Percentiles rank a stretch among this genome's conserved stretches.
Evolutionary conservation across 2,888 invertebrate species (phyloP).

Genomic region (Andrena marginata): DNA sequence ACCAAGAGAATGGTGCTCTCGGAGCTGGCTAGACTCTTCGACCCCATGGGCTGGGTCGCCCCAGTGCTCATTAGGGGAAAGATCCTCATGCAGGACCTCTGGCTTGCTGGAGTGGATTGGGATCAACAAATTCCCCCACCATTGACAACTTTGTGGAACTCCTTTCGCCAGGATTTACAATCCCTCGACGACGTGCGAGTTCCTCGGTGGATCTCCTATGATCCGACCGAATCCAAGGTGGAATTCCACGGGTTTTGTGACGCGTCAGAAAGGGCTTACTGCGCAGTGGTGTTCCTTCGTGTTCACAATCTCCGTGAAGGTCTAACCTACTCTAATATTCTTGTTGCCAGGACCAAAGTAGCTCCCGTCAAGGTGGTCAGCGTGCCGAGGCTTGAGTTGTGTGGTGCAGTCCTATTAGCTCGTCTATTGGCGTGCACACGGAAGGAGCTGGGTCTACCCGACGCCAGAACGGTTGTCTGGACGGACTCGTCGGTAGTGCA

Average conservation of each 20-base stretch:
- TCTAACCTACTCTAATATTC: no score
- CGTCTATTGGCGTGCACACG: no score
- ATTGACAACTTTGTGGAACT: neutral
- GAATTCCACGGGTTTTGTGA: constrained; percentile 47
- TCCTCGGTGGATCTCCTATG: neutral
- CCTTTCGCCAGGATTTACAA: neutral
- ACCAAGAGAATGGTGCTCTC: neutral
- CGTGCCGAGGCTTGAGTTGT: no score
- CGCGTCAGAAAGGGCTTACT: constrained; percentile 37
- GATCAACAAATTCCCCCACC: neutral
- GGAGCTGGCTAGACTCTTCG: neutral
- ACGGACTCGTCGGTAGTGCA: no score
- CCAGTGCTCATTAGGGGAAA: neutral
- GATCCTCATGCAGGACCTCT: neutral
- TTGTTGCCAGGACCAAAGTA: no score
- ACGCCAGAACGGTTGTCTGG: no score
- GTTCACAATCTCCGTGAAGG: no score
- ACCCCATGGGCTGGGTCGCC: neutral
- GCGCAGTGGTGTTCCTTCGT: constrained; percentile 32
- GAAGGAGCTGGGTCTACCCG: no score
- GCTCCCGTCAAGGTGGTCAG: no score
- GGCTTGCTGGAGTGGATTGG: neutral
- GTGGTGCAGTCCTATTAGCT: no score
- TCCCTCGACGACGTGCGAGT: neutral
- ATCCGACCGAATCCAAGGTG: neutral